Percentiles rank a stretch among this genome's conserved stretches.
These are phyloP conservation scores for Australoheros facetus DNA, from an alignment of 2,797 vertebrate genomes.

Conservation along the genomic window DNA sequence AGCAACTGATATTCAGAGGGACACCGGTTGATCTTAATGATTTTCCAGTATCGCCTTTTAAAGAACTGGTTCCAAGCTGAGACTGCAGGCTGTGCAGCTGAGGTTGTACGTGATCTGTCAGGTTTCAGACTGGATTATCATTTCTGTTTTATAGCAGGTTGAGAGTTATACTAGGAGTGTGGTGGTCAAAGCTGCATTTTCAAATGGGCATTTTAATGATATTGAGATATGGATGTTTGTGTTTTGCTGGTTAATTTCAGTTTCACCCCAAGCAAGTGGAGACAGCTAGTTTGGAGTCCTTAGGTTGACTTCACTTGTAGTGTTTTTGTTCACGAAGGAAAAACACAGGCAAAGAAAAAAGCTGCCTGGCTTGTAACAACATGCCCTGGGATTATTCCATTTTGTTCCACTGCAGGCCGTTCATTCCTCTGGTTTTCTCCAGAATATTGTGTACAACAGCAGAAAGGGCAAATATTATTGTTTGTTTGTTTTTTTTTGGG, in stretches of 20 bases:
- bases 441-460: constrained; percentile 27
- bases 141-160: not conserved
- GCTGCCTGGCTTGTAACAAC: constrained; percentile 72
- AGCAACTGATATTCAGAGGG: too few relatives aligned
- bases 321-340: constrained; percentile 58
- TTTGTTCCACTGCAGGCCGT: constrained; percentile 61
- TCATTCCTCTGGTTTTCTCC: constrained; percentile 66
- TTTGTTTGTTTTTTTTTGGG: not conserved
- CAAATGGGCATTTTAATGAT: constrained; percentile 14
- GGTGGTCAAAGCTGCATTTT: constrained; percentile 35
- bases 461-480: constrained; percentile 26
- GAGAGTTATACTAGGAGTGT: not conserved
- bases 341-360: constrained; percentile 46
- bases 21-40: not conserved
- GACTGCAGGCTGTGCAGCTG: not conserved
- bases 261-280: constrained; percentile 31
- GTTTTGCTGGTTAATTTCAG: constrained; percentile 44
- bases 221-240: constrained; percentile 52
- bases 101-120: not conserved
- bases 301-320: constrained; percentile 50
- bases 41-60: not conserved
- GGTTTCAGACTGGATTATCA: not conserved
- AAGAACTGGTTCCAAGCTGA: not conserved
- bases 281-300: constrained; percentile 62
- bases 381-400: constrained; percentile 73